Evolutionary conservation across 2,113 vertebrate genomes (phyloP).

Genomic region (Mobula birostris): DNA sequence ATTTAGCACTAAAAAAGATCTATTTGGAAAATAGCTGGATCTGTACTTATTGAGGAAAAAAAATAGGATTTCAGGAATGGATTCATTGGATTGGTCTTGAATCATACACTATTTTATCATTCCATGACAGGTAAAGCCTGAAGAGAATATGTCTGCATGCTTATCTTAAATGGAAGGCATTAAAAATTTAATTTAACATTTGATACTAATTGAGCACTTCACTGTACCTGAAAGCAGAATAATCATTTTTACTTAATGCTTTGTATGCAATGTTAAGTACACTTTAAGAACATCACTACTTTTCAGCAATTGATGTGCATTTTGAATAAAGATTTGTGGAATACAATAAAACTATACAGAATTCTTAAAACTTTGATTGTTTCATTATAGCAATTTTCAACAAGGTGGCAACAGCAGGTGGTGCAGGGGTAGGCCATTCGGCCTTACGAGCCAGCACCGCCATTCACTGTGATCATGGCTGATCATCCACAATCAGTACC

Average conservation of each 20-base stretch:
- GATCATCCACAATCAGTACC: too few relatives aligned
- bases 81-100: too few relatives aligned
- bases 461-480: too few relatives aligned
- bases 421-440: too few relatives aligned
- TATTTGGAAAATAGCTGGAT: too few relatives aligned
- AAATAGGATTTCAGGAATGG: too few relatives aligned
- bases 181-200: not conserved
- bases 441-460: too few relatives aligned
- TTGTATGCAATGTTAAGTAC: not conserved
- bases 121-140: not conserved
- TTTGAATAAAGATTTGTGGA: not conserved
- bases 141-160: not conserved
- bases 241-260: not conserved
- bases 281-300: not conserved
- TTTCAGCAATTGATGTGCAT: not conserved
- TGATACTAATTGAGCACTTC: not conserved
- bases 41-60: too few relatives aligned
- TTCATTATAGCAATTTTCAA: not conserved
- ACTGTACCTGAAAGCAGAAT: not conserved
- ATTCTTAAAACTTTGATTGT: not conserved
- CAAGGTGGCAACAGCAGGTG: not conserved
- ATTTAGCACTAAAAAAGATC: not conserved
- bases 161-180: not conserved
- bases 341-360: not conserved
- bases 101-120: too few relatives aligned